Conservation (phyloP, 2,888 invertebrate genomes). For the Matsumyia berberina region DNA sequence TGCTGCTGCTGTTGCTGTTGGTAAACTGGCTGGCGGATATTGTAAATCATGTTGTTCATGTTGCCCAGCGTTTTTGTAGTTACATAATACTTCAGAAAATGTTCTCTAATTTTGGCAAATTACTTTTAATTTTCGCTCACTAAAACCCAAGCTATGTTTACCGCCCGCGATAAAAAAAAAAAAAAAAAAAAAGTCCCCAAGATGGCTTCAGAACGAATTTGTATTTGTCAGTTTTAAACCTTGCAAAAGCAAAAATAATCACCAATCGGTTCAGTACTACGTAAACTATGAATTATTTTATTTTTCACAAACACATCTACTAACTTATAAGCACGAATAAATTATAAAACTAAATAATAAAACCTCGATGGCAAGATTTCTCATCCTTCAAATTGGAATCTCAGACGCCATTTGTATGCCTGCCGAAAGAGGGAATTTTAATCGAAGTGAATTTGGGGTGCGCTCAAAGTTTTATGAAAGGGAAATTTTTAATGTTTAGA, state of each 20-base stretch:
- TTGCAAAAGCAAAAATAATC: background rate
- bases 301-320: constrained; percentile 1
- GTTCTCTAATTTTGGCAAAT: constrained; percentile 10
- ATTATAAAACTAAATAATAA: background rate
- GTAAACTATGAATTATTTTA: background rate
- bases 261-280: background rate
- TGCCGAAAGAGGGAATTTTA: constrained; percentile 27
- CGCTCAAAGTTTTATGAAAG: background rate
- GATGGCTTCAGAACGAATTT: constrained; percentile 30
- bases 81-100: constrained; percentile 58
- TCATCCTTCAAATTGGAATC: background rate
- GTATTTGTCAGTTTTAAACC: background rate
- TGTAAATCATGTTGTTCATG: constrained; percentile 70
- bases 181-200: constrained; percentile 31
- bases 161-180: constrained; percentile 46
- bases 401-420: constrained; percentile 32
- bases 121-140: constrained; percentile 29
- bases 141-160: constrained; percentile 24
- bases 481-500: background rate
- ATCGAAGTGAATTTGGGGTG: constrained; percentile 7
- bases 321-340: background rate
- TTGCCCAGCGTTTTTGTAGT: constrained; percentile 45
- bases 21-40: constrained; percentile 67
- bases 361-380: background rate
- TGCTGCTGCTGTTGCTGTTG: constrained; percentile 60